Base-by-base conservation (phyloP, 2,113 vertebrate species). In the Lycocorax pyrrhopterus region DNA sequence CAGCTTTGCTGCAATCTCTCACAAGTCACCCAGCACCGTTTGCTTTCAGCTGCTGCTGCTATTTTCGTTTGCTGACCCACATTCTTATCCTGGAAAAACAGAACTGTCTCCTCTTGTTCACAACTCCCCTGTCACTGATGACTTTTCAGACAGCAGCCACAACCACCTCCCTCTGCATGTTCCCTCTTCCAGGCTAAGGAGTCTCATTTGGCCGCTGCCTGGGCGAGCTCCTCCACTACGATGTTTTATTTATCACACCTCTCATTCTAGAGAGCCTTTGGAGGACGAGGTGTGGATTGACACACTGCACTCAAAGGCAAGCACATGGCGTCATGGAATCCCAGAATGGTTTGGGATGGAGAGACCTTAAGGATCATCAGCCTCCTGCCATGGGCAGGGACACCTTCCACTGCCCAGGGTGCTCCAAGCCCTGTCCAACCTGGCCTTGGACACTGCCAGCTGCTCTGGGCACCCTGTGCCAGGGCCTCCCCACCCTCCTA, bases 141-240 rank as follows among this genome's bases (percentile, higher is more conserved):
- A 8, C 35, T 78, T 37, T 13, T 9, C 3, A 59, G 59, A 33
- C 64, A 67, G 17, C 4, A 39, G 2, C 9, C 60, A 75, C 18
- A 51, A 7, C 69, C 82, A 27, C 4, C 37, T 63, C 79, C 55
- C 69, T 33, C 37, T 22, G 60, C 67, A 4, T 3, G 7, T 3
- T 53, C 58, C 30, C 68, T 44, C 32, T 32, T 1, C 16, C 66
- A 43, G 18, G 12, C 43, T 89, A 0, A 6, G 30, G 13, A 32
- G 30, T 3, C 21, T 18, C 1, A 1, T 22, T 4, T 5, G 25
- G 33, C 49, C 77, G 3, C 15, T 51, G 56, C 35, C 52, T 22
- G 5, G 0, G 17, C 0, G 7, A 76, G 49, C 23, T 41, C 13
- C 69, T 37, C 67, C 29, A 7, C 18, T 0, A 4, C 0, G 0